phyloP scores from a whole-genome alignment of 2,888 invertebrate genomes.

The Brenthis daphne region DNA sequence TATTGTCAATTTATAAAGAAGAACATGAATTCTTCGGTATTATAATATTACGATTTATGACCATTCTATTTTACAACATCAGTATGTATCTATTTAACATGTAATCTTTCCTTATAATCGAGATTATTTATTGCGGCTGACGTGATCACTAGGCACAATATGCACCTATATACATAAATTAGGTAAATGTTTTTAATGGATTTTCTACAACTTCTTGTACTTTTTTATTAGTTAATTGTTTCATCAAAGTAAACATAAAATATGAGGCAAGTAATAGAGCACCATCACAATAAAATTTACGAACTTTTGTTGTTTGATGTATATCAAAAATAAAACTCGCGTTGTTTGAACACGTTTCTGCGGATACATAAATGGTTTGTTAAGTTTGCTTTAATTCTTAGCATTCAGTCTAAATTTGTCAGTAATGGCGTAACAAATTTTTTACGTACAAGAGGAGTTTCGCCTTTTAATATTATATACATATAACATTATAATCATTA shows the following conservation, averaged over 20 bases:
- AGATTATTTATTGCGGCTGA: too few species aligned
- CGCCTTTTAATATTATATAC: background rate
- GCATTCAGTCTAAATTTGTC: conserved; percentile 35
- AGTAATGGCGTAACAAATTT: conserved; percentile 30
- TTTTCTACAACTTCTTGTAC: background rate
- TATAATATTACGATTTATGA: too few species aligned
- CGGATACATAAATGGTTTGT: conserved; percentile 23
- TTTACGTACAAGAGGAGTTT: conserved; percentile 1
- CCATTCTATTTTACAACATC: too few species aligned
- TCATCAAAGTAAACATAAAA: conserved; percentile 20
- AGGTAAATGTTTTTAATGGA: too few species aligned
- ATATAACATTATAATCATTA: background rate
- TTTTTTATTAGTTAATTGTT: conserved; percentile 4
- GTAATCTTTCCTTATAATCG: too few species aligned
- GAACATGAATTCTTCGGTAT: too few species aligned
- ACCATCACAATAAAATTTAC: conserved; percentile 44
- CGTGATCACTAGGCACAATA: too few species aligned
- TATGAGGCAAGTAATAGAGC: conserved; percentile 43
- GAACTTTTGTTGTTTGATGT: conserved; percentile 45
- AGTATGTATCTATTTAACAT: too few species aligned
- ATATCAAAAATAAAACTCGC: conserved; percentile 51
- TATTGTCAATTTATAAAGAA: too few species aligned
- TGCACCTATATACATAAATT: too few species aligned
- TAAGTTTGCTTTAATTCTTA: conserved; percentile 41
- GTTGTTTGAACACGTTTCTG: conserved; percentile 32